Conservation (phyloP, 2,113 vertebrate genomes). For the Clarias batrachus region DNA sequence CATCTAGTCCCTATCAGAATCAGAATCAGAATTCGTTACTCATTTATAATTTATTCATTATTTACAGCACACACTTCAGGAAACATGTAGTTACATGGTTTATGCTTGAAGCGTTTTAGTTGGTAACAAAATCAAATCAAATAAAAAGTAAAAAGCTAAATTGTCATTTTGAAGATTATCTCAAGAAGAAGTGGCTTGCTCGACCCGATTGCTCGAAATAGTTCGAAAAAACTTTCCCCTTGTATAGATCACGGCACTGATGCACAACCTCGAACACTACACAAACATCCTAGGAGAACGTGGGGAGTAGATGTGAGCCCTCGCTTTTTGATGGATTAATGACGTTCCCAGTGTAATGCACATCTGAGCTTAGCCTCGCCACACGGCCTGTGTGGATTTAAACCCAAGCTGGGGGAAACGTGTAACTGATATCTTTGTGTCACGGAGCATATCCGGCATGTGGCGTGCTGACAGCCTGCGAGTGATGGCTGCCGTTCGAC, state of each 20-base stretch:
- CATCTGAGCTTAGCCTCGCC: constrained; percentile 62
- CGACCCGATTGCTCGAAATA: background rate
- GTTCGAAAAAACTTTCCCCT: constrained; percentile 21
- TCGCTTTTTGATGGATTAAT: constrained; percentile 73
- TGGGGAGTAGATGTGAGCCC: constrained; percentile 51
- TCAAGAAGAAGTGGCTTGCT: background rate
- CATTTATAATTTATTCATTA: background rate
- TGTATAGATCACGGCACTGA: constrained; percentile 23
- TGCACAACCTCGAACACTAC: constrained; percentile 18
- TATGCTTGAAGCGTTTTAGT: background rate
- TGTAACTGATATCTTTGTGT: constrained; percentile 65
- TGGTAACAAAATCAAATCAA: background rate
- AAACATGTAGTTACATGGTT: background rate
- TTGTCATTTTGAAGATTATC: background rate
- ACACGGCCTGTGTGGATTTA: constrained; percentile 57
- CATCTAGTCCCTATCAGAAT: background rate
- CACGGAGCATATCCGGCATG: constrained; percentile 57
- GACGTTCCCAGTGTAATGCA: constrained; percentile 76
- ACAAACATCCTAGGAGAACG: constrained; percentile 48
- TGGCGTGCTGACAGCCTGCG: constrained; percentile 52
- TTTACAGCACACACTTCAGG: background rate
- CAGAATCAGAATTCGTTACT: background rate
- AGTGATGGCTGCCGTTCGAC: constrained; percentile 60
- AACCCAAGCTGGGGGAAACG: constrained; percentile 54
- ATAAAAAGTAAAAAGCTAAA: background rate